Base-by-base conservation (phyloP, 1,140 invertebrate species). In the Panagrolaimus sp. region DNA sequence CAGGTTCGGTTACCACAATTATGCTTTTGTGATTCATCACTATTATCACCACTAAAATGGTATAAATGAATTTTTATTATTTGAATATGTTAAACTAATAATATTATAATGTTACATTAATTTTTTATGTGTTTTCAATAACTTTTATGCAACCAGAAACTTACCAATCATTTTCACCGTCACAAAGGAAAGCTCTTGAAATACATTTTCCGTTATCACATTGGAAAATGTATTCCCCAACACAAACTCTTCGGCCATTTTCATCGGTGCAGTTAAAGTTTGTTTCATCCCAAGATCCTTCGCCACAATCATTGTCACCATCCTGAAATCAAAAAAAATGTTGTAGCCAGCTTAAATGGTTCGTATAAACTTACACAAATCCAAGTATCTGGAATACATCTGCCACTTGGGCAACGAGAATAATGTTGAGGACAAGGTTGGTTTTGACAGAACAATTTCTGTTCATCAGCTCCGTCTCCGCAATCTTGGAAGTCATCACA, bases 141-240 rank as follows among this genome's bases (percentile, higher is more conserved):
- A n/a, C 14, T 20, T 96, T 92, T 78, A 31, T 90, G 92, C 79
- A 90, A 90, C 81, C 96, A n/a, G n/a, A n/a, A n/a, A n/a, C 94
- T 72, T 91, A 84, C 83, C 95, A 98, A 84, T 98, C 93, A 80
- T 93, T 91, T 81, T 93, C 91, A 0, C 92, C 92, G 83, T 98
- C 94, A 80, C 96, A 98, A n/a, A 95, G 92, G 83, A 97, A 98
- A 70, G 92, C 93, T 69, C 91, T 86, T 0, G 92, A 92, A 72
- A 98, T 93, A 82, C 95, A 98, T 78, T 94, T 95, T 7, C 93
- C 93, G 84, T 96, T 96, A 77, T 92, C 91, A 79, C 95, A 98
- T 0, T 92, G 94, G 74, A 83, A 82, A 7, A 81, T 67, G 62
- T 81, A 81, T n/a, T 82, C 71, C 11, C 79, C 79, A 31, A 81